Percentiles rank a stretch among this genome's conserved stretches.
Conservation (phyloP, 2,113 vertebrate genomes). For the Callipepla squamata region DNA sequence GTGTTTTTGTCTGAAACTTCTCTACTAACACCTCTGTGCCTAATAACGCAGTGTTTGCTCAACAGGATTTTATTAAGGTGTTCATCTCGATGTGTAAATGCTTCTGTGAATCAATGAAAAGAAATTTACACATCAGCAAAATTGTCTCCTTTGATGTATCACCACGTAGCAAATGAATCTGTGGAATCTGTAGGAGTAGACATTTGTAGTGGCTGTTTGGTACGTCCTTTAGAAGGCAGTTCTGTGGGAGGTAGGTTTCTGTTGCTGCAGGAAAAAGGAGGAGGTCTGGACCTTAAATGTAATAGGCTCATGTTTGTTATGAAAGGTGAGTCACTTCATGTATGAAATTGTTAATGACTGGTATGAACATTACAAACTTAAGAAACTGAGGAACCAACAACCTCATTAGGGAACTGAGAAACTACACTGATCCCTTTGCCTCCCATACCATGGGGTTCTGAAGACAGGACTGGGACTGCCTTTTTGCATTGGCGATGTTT, state of each 20-base stretch:
- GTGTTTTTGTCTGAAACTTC: not conserved
- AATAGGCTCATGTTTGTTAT: not conserved
- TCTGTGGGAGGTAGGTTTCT: conserved; percentile 14
- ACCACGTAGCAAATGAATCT: conserved; percentile 15
- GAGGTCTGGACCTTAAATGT: not conserved
- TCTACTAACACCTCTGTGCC: not conserved
- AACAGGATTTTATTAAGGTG: conserved; percentile 25
- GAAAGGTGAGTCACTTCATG: conserved; percentile 27
- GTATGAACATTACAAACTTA: not conserved
- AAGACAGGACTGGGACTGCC: not conserved
- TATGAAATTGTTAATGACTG: not conserved
- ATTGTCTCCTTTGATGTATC: conserved; percentile 47
- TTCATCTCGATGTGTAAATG: conserved; percentile 24
- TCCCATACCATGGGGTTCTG: not conserved
- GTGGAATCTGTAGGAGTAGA: conserved; percentile 56
- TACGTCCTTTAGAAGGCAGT: not conserved
- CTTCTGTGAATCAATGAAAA: conserved; percentile 54
- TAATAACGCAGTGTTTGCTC: not conserved
- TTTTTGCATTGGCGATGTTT: not conserved
- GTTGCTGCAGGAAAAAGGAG: not conserved
- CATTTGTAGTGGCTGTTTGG: conserved; percentile 29
- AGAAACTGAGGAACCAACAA: not conserved
- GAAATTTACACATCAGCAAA: conserved; percentile 50
- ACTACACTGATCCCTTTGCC: accelerated
- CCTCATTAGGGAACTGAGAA: not conserved